Percentiles rank a stretch among this genome's conserved stretches.
Evolutionary conservation across 2,888 invertebrate species (phyloP).

Genomic region (Drosophila subquinaria): DNA sequence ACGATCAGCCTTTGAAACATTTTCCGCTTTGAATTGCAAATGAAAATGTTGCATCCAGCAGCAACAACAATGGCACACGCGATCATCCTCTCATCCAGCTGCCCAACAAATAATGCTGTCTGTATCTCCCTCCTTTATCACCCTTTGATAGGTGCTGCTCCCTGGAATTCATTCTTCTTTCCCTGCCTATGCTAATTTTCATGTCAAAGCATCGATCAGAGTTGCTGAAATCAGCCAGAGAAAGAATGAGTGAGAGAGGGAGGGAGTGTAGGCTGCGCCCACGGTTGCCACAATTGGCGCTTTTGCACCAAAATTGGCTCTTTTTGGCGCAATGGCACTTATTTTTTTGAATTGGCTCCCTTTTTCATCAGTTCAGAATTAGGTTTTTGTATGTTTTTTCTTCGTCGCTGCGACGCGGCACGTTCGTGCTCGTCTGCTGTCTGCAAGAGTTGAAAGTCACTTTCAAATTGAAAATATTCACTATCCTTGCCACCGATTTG

Average conservation of each 20-base stretch:
- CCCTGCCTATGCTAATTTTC: conserved; percentile 76
- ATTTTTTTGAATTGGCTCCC: too few species aligned
- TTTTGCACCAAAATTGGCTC: too few species aligned
- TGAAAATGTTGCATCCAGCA: conserved; percentile 51
- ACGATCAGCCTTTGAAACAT: conserved; percentile 66
- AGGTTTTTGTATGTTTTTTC: too few species aligned
- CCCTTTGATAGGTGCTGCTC: neutral
- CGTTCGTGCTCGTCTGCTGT: too few species aligned
- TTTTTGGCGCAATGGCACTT: too few species aligned
- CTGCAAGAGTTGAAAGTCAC: too few species aligned
- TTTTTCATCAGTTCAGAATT: too few species aligned
- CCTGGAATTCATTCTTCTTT: conserved; percentile 20
- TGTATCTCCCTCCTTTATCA: conserved; percentile 1
- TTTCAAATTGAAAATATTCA: too few species aligned
- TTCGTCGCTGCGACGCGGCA: too few species aligned
- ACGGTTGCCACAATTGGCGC: too few species aligned
- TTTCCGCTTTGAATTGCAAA: conserved; percentile 64
- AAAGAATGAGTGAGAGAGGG: neutral
- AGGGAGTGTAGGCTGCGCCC: neutral
- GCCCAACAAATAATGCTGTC: conserved; percentile 53
- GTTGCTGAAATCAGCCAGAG: neutral
- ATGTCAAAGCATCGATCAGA: conserved; percentile 77
- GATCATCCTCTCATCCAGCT: conserved; percentile 34
- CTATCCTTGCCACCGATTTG: too few species aligned
- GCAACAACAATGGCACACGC: conserved; percentile 58